Evolutionary conservation across 2,113 vertebrate genomes (phyloP), one percentile per base, ranked within the genome.

Genomic region (Oncorhynchus gorbuscha): DNA sequence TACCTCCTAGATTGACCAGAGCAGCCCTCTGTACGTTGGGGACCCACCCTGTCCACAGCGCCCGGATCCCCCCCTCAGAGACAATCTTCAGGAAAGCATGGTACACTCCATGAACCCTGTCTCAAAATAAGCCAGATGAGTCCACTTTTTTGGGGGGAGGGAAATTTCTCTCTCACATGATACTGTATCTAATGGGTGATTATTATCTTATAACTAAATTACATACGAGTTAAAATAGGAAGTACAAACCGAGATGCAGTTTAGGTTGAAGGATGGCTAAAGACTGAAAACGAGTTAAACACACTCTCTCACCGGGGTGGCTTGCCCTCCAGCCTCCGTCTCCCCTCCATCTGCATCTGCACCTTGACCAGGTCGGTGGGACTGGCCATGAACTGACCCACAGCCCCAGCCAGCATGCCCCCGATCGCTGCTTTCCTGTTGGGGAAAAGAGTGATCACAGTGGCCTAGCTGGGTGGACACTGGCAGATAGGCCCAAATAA

Each of bases 261-360:
- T 18, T 32, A 68, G 24, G 58, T 5, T 55, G 51, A 18, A 16
- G 51, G 16, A 18, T 18, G 51, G 13, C 51, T 55, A 20, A 45
- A 32, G 26, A 58, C 62, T 55, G 16, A 55, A 71, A n/a, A 12
- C 22, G 67, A 30, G 8, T 1, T 20, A n/a, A 28, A n/a, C 59
- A 64, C 61, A 62, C 51, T n/a, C 32, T 45, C n/a, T 45, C n/a
- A 96, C 95, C 95, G 83, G 67, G 93, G 80, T 0, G 95, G 92
- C 75, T 96, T 95, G 71, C 95, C 95, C 88, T 96, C 95, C 35
- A 96, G 74, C 77, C 89, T 90, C 64, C 94, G 88, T 77, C 82
- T 94, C 1, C 95, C 95, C 86, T 96, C 95, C 95, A 95, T 96
- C 76, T 96, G 95, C 95, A 96, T 95, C 86, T 96, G 95, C 39